Percentiles rank a stretch among this genome's conserved stretches.
Conservation (phyloP, 2,797 vertebrate species). For the Sebastes jordani region DNA sequence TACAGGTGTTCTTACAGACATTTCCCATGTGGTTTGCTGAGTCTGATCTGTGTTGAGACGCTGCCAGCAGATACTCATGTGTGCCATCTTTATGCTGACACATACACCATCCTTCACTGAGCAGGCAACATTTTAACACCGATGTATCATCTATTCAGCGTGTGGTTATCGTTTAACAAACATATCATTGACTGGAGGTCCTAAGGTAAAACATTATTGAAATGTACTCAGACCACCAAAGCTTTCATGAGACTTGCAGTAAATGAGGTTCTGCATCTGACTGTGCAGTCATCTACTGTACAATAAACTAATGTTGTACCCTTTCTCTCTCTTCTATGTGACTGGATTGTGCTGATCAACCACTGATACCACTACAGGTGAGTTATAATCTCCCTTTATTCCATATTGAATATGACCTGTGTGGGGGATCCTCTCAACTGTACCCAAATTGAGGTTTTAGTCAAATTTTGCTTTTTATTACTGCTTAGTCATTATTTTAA, state of each 20-base stretch:
- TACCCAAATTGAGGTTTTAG: neutral
- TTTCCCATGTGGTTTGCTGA: neutral
- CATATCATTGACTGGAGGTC: neutral
- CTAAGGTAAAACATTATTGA: neutral
- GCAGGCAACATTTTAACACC: neutral
- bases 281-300: neutral
- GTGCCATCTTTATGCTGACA: neutral
- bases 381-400: constrained; percentile 3
- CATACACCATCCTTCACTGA: neutral
- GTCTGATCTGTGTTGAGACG: neutral
- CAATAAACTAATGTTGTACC: neutral
- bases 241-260: neutral
- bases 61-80: neutral
- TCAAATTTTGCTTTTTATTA: neutral
- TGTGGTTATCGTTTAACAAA: constrained; percentile 1
- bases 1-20: neutral
- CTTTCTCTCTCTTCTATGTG: constrained; percentile 43
- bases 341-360: neutral
- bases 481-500: neutral
- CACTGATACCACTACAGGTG: constrained; percentile 35
- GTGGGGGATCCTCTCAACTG: neutral
- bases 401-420: neutral
- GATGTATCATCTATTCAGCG: neutral
- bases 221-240: neutral
- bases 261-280: neutral